A percentile compares a stretch with the other conserved stretches of the same genome.
Evolutionary conservation across 2,113 vertebrate genomes (phyloP).

Genomic region (Eudorcas thomsonii): DNA sequence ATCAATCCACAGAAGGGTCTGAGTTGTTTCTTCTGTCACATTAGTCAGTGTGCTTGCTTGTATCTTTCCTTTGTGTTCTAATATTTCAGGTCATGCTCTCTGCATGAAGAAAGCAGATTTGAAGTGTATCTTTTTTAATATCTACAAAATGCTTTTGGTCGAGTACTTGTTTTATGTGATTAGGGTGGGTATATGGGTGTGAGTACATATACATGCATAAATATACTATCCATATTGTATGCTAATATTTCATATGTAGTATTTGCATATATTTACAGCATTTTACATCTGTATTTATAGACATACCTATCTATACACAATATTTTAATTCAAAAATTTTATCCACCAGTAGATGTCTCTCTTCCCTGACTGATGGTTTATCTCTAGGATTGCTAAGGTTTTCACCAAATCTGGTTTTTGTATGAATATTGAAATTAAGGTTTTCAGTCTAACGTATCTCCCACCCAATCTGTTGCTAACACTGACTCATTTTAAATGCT

Average conservation of each 20-base stretch:
- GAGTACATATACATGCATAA: neutral
- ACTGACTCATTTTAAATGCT: neutral
- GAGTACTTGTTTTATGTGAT: neutral
- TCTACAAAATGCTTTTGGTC: neutral
- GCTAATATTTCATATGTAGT: neutral
- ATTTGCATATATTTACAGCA: neutral
- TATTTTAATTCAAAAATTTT: neutral
- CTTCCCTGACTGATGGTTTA: constrained; percentile 48
- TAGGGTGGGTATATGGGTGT: neutral
- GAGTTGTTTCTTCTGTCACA: neutral
- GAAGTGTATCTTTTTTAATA: neutral
- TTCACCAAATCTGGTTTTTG: neutral
- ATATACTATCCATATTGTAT: neutral
- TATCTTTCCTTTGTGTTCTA: neutral
- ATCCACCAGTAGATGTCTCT: constrained; percentile 64
- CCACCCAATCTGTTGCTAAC: neutral
- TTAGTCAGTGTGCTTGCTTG: neutral
- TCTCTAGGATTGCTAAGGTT: neutral
- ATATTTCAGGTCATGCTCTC: neutral
- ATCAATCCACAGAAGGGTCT: neutral
- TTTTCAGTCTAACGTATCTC: neutral
- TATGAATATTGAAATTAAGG: neutral
- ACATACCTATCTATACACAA: neutral
- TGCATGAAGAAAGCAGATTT: neutral
- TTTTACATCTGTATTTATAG: neutral